Base-by-base conservation (phyloP, 2,888 invertebrate genomes). In the Sylvicola cinctus region DNA sequence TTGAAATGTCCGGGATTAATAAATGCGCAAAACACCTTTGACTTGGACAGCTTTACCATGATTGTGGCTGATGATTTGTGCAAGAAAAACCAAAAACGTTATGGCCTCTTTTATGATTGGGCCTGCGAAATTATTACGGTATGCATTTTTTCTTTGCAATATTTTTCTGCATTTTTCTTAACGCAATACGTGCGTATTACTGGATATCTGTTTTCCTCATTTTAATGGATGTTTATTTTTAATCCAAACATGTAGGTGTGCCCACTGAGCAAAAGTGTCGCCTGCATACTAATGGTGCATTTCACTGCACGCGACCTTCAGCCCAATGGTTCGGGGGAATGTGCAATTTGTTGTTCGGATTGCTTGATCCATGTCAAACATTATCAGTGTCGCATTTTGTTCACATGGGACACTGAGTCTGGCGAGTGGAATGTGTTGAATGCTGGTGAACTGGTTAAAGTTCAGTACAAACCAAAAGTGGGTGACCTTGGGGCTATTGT, bases 71-170 rank as follows among this genome's bases (percentile, higher is more conserved):
- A 54, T 37, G 48, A 52, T 38, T 44, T 58, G n/a, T 58, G 58
- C 37, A 53, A 55, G 33, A 55, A 52, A 38, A 55, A 58, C 40
- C 55, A 58, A 30, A 57, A 58, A 40, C 53, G 49, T 31, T 58
- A 58, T 40, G 55, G 55, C 39, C 54, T 58, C 16, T 55, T 58
- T 42, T 54, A 56, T 35, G 58, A 58, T 39, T 55, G 57, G 55
- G 58, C 57, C 2, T 57, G 52, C 38, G 58, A 58, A 40, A 40
- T 57, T 25, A 49, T 58, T 16, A 52, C 49, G 42, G 56, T 53
- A 41, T 40, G 43, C 39, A n/a, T 29, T n/a, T 14, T 3, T 28
- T 28, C 2, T 30, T 12, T 30, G n/a, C 6, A 30, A 26, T 30
- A 17, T 12, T 17, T 32, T 32, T 14, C 20, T 11, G n/a, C n/a